Conservation (phyloP, 1,140 invertebrate genomes). For the Anastrepha obliqua region DNA sequence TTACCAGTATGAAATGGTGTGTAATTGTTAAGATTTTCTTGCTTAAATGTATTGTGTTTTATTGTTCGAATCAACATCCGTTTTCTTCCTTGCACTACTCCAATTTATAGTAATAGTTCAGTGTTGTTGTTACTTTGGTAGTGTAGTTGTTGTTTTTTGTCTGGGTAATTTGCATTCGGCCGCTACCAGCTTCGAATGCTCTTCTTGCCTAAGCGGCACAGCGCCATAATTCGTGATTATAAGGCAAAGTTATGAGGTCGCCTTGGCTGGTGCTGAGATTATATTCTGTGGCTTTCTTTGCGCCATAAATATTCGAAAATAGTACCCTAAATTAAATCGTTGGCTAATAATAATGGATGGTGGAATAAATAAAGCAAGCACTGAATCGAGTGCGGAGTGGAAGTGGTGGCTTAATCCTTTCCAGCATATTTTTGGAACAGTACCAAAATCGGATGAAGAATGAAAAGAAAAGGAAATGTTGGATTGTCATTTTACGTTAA, state of each 20-base stretch:
- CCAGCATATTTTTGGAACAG: not conserved
- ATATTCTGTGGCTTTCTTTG: conserved; percentile 27
- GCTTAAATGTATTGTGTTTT: conserved; percentile 68
- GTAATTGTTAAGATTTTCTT: conserved; percentile 73
- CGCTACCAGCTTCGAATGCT: not conserved
- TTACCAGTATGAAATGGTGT: conserved; percentile 55
- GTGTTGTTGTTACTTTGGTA: not conserved
- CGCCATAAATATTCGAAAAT: conserved; percentile 38
- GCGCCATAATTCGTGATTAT: conserved; percentile 69
- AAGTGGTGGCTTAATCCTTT: not conserved
- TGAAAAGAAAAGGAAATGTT: not conserved
- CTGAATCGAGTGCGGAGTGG: not conserved
- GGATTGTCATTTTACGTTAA: too few relatives aligned
- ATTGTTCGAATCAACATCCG: conserved; percentile 1
- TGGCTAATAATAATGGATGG: conserved; percentile 51
- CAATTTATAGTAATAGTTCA: conserved; percentile 49
- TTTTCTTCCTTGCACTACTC: not conserved
- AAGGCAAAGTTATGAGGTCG: conserved; percentile 63
- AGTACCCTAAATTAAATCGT: conserved; percentile 42
- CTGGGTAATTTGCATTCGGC: conserved; percentile 66
- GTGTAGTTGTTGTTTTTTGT: conserved; percentile 51
- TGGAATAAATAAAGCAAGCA: conserved; percentile 14
- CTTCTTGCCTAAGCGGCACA: not conserved
- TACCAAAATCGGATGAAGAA: not conserved
- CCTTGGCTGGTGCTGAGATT: conserved; percentile 30